Conservation (phyloP, 2,888 invertebrate species). For the Neoitamus cyanurus region DNA sequence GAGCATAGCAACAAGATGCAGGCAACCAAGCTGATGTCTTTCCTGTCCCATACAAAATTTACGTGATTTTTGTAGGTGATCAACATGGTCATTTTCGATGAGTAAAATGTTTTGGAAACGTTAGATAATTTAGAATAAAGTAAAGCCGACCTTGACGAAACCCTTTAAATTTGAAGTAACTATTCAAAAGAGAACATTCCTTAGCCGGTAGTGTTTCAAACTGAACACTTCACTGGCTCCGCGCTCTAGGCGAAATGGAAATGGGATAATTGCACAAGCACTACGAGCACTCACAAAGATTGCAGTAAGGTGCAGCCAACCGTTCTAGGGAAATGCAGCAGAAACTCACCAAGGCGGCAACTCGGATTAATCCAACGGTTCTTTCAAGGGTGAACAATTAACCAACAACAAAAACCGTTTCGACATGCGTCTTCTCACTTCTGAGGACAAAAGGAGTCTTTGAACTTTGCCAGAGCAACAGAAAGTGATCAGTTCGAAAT, state of each 20-base stretch:
- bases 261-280: conserved; percentile 5
- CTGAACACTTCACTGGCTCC: not conserved
- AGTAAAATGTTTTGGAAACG: no score
- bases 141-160: no score
- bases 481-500: not conserved
- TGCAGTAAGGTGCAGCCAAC: not conserved
- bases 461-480: not conserved
- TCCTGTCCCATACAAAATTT: no score
- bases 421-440: not conserved
- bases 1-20: no score
- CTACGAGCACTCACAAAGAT: not conserved
- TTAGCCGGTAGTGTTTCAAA: not conserved
- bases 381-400: conserved; percentile 35
- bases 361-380: conserved; percentile 14
- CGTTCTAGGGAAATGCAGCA: conserved; percentile 12
- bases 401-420: not conserved
- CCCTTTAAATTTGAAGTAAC: not conserved
- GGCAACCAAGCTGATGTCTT: no score
- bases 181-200: not conserved
- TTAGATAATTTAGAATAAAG: no score
- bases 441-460: not conserved
- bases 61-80: no score
- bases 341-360: conserved; percentile 35
- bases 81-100: no score
- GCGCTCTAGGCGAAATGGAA: not conserved